Evolutionary conservation across 2,797 vertebrate genomes (phyloP).

Genomic region (Taenioides sp.): DNA sequence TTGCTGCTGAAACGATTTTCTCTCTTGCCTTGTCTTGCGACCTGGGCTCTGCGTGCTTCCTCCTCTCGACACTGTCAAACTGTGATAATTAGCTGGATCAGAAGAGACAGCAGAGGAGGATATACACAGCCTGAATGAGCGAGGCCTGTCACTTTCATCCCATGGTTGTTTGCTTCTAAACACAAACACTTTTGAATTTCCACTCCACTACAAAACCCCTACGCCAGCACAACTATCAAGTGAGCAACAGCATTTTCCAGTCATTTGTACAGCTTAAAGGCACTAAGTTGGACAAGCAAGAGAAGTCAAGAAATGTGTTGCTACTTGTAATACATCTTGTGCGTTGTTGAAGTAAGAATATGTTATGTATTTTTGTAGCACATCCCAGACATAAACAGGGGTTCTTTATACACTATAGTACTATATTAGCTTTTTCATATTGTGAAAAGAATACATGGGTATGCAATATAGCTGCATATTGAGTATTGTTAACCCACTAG

Average conservation of each 20-base stretch:
- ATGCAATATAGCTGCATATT: not conserved
- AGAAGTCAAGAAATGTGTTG: not conserved
- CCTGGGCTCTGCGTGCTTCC: slow-evolving; percentile 31
- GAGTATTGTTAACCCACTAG: too few species aligned
- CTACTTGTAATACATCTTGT: not conserved
- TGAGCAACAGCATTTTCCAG: not conserved
- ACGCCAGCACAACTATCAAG: not conserved
- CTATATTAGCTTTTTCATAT: not conserved
- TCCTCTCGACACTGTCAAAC: slow-evolving; percentile 55
- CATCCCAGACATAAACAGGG: not conserved
- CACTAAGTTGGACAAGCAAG: not conserved
- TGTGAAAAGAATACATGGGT: not conserved
- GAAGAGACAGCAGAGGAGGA: slow-evolving; percentile 46
- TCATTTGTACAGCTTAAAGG: not conserved
- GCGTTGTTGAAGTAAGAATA: not conserved
- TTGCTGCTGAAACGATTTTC: slow-evolving; percentile 33
- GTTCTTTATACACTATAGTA: not conserved
- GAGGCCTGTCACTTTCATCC: slow-evolving; percentile 56
- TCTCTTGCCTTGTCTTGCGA: slow-evolving; percentile 26
- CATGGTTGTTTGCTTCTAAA: slow-evolving; percentile 15
- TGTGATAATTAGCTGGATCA: slow-evolving; percentile 73
- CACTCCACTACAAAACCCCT: slow-evolving; percentile 1
- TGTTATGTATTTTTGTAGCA: not conserved
- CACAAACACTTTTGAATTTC: slow-evolving; percentile 6
- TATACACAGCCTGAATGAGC: slow-evolving; percentile 46